A percentile compares a stretch with the other conserved stretches of the same genome.
Evolutionary conservation across 1,140 invertebrate species (phyloP).

Genomic region (Orius laevigatus): DNA sequence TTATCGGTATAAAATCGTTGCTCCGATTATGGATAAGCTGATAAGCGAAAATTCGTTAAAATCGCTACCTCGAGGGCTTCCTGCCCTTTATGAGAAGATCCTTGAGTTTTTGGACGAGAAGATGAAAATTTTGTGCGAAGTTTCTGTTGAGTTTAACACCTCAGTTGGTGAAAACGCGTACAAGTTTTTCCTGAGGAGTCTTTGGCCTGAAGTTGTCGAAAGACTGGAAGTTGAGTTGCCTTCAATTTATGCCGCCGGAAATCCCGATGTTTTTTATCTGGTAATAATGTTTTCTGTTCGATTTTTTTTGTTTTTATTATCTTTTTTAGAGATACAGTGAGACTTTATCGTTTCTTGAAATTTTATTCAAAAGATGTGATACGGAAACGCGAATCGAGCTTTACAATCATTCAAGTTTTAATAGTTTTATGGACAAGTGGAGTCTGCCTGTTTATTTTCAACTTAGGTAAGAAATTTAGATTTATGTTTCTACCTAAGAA

Average conservation of each 20-base stretch:
- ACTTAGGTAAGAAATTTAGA: too few relatives aligned
- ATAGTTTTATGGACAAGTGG: constrained; percentile 68
- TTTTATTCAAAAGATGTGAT: constrained; percentile 51
- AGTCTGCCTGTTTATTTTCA: constrained; percentile 91
- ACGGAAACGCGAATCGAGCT: constrained; percentile 36
- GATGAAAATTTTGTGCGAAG: constrained; percentile 18
- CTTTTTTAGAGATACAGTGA: constrained; percentile 54
- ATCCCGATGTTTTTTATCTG: constrained; percentile 70
- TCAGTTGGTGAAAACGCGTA: constrained; percentile 23
- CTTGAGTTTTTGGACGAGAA: constrained; percentile 46
- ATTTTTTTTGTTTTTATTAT: constrained; percentile 12
- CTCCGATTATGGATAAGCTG: constrained; percentile 50
- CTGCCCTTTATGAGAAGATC: constrained; percentile 56
- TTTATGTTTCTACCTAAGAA: too few relatives aligned
- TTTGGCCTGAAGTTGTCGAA: constrained; percentile 72
- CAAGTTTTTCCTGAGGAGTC: constrained; percentile 74
- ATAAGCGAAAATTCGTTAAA: constrained; percentile 59
- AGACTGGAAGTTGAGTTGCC: constrained; percentile 58
- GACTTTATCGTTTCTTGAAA: constrained; percentile 60
- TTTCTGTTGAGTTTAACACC: constrained; percentile 13
- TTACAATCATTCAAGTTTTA: constrained; percentile 44
- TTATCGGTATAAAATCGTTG: constrained; percentile 44
- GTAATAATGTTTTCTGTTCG: constrained; percentile 26
- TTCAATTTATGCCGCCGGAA: constrained; percentile 77
- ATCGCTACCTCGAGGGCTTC: constrained; percentile 49